Base-by-base conservation (phyloP, 2,888 invertebrate genomes). In the Hetaerina titia region DNA sequence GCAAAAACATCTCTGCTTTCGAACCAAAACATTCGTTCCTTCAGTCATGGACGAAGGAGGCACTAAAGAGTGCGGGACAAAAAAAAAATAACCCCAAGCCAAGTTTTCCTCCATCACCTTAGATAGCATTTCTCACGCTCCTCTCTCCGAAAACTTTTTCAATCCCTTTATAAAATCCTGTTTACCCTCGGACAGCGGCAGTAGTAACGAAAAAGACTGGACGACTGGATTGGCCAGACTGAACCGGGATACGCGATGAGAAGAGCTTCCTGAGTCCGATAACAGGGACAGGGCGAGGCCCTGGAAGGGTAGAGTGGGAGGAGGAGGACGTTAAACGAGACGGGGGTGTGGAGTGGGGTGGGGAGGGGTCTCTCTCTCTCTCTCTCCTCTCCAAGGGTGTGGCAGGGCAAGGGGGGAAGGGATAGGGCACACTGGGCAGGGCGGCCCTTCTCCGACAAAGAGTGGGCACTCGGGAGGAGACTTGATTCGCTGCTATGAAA, bases 111-210 rank as follows among this genome's bases (percentile, higher is more conserved):
- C 64, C 31, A 63, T 31, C 90, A 64, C 90, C 92, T 69, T 92
- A 63, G 92, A 92, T 92, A 63, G 92, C 92, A 92, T 69, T 92
- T 92, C 92, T 92, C 92, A 92, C 92, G 92, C 92, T 92, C 69
- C 22, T 56, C 69, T n/a, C 22, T 69, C 89, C 92, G 69, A 69
- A 81, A 81, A 45, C 22, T 92, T 92, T 92, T 92, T 92, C 69
- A 64, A 92, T 92, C 56, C 56, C 69, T 56, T 92, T n/a, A 64
- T 8, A 69, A 64, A 92, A 92, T 92, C 92, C 92, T 69, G 92
- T 92, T 92, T 92, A 56, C 92, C 92, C 92, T 92, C 69, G 92
- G 92, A 92, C 92, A 92, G 92, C 69, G 69, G 92, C 92, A 92
- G 92, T 74, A 92, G 92, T 92, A 92, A 69, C 92, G 64, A 64